phyloP scores from a whole-genome alignment of 2,113 vertebrate species.

The Enhydra lutris region DNA sequence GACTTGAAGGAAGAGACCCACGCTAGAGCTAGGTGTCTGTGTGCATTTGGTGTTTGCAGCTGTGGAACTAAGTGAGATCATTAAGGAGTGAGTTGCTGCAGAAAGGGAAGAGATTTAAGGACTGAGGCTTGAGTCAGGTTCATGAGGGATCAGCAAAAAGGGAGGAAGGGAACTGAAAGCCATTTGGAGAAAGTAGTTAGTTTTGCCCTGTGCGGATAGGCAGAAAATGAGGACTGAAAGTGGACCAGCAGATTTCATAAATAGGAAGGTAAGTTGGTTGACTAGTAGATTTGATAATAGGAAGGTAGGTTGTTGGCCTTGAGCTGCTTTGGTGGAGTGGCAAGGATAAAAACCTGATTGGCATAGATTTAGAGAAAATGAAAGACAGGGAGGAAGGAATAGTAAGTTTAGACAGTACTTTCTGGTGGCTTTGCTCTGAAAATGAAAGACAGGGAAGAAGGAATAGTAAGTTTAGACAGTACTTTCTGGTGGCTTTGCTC shows the following conservation, averaged over 20 bases:
- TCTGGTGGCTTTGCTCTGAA: too few species aligned
- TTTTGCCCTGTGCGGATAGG: background rate
- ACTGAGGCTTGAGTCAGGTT: background rate
- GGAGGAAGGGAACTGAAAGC: background rate
- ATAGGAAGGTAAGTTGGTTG: background rate
- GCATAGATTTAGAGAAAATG: background rate
- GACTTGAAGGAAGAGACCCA: background rate
- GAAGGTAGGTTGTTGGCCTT: background rate
- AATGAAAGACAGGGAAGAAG: background rate
- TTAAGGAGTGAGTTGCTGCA: background rate
- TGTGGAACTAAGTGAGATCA: background rate
- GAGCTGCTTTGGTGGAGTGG: background rate
- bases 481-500: background rate
- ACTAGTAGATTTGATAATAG: too few species aligned
- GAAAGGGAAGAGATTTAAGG: background rate
- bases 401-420: background rate
- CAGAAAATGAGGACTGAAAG: background rate
- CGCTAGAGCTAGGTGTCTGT: background rate
- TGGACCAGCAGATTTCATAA: background rate
- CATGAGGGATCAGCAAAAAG: background rate
- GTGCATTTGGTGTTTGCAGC: background rate
- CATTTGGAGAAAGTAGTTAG: background rate
- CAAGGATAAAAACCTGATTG: background rate
- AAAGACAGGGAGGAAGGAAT: background rate
- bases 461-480: background rate